Base-by-base conservation (phyloP, 2,888 invertebrate genomes). In the Cheilosia grossa region DNA sequence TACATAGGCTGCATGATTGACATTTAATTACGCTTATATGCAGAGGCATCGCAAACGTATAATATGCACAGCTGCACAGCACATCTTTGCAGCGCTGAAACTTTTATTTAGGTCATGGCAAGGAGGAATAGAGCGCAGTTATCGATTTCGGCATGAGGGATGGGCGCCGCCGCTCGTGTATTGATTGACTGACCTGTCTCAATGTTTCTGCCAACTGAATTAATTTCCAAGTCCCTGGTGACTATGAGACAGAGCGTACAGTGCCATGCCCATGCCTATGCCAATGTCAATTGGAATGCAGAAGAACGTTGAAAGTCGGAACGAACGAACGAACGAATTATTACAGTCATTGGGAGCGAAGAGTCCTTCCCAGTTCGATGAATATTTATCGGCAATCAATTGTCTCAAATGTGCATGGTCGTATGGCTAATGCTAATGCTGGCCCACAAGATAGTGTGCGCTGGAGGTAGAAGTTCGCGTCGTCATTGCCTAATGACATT, bases 181-280 rank as follows among this genome's bases (percentile, higher is more conserved):
- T 81, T 85, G 85, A 85, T 81, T 85, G 85, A 85, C 85, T 85
- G 85, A 85, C 85, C 85, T 85, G 85, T 85, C 85, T 59, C 81
- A 85, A 70, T 75, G 70, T 75, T 70, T 53, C 74, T 80, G 75
- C 70, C 74, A 83, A 72, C 74, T 67, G 75, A 85, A 85, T 77
- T 85, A 81, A 81, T 81, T 74, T 42, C 40, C 37, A 24, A 33
- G 54, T 80, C 75, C 72, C 64, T 51, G 42, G 63, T 21, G 63
- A 21, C 61, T 37, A 13, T 15, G 10, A 30, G 15, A 6, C 13
- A 21, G 37, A 21, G 4, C 13, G 49, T 42, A 33, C 37, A 30
- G 17, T 53, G 49, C 42, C 51, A 51, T 49, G 51, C 24, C 44
- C 33, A 53, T 64, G 82, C 70, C 75, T 54, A 44, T 56, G 67